Base-by-base conservation (phyloP, 2,797 vertebrate species). In the Oreochromis grahami region DNA sequence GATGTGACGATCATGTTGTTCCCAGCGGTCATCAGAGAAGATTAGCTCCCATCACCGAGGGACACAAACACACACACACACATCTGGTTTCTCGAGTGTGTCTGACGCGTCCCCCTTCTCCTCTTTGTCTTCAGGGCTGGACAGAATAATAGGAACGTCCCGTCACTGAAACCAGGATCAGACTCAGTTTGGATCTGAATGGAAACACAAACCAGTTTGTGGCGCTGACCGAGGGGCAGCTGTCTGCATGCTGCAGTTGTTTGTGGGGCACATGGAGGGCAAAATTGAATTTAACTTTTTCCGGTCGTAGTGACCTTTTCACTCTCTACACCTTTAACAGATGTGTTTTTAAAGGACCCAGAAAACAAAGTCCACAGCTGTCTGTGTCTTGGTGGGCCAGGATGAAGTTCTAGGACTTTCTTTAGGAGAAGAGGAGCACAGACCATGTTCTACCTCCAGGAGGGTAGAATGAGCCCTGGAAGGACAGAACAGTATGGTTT, bases 1-100 rank as follows among this genome's bases (percentile, higher is more conserved):
- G 83, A 82, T 82, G 85, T 89, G 88, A 87, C 85, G 80, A 83
- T 90, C 80, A 70, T 82, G 78, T 79, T 9, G 51, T 76, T 84
- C 87, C 84, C 86, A 84, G 63, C 34, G 82, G 88, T 91, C 88
- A 83, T 88, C 89, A 89, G 86, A 91, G 83, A 76, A 89, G 90
- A 89, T 91, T 87, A 91, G 77, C 88, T 87, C 19, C 53, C 13
- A 43, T 82, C 65, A 6, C 77, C 36, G 3, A 48, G 76, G 79
- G 68, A 80, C 26, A 86, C 36, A 80, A 60, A 80, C 80, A 56
- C 43, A 29, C 0, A 15, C 3, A 29, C 8, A n/a, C 9, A 63
- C 72, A 7, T 78, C 83, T 43, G 38, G 21, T 51, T 83, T 51
- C 51, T 56, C 3, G 56, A 52, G 24, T 80, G 60, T 26, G 21